These are phyloP conservation scores for Arbacia lixula DNA, from an alignment of 53 echinoderm and acorn worm species.

Conservation along the genomic window DNA sequence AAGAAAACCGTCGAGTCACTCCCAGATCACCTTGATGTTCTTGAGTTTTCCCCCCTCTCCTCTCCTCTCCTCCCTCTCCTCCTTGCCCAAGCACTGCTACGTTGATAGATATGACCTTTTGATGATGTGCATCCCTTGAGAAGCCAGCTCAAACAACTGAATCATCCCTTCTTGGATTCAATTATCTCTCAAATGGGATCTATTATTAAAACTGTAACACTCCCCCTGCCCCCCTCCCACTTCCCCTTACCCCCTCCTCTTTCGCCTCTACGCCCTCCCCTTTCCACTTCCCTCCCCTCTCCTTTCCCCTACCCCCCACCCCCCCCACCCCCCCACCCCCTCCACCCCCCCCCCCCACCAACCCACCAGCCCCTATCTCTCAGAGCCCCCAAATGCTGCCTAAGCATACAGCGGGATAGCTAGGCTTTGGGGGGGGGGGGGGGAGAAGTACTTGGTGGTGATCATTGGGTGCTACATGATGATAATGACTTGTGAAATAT, in stretches of 20 bases:
- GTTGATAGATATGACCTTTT: conserved; percentile 54
- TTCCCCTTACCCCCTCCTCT: not conserved
- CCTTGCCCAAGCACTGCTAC: not conserved
- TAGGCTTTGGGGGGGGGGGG: not conserved
- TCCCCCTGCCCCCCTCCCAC: not conserved
- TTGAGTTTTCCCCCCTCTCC: conserved; percentile 2
- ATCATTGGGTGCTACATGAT: not conserved
- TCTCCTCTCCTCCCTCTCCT: not conserved
- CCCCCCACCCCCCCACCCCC: not conserved
- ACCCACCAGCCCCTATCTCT: not conserved
- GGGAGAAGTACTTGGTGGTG: conserved; percentile 1
- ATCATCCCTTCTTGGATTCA: conserved; percentile 50
- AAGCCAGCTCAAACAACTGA: conserved; percentile 52
- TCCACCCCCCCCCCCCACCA: not conserved
- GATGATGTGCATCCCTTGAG: conserved; percentile 14
- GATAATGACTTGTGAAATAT: conserved; percentile 49
- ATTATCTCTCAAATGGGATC: conserved; percentile 44
- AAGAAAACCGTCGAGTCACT: conserved; percentile 34
- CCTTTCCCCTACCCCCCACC: not conserved
- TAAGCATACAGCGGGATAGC: too few species aligned
- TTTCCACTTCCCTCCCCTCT: not conserved
- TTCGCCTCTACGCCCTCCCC: not conserved
- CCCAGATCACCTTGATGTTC: not conserved
- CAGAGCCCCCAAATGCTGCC: too few species aligned
- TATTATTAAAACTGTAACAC: conserved; percentile 57